Conservation (phyloP, 2,797 vertebrate genomes). For the Sorex maritimensis region DNA sequence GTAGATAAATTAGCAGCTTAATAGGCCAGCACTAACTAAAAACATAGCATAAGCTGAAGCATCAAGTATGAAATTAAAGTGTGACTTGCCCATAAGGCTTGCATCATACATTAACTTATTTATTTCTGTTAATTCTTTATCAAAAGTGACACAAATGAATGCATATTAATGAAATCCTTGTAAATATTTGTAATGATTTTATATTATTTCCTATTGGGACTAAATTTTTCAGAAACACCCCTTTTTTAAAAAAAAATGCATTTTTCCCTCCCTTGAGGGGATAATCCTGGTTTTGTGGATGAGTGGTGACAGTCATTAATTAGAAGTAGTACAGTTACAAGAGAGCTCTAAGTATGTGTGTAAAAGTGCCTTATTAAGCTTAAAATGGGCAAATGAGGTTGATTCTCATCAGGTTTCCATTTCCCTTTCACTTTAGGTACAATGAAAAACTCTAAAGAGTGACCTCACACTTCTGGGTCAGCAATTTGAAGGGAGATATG, state of each 20-base stretch:
- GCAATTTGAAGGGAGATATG: slow-evolving; percentile 68
- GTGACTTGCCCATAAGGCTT: slow-evolving; percentile 84
- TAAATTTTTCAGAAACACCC: background rate
- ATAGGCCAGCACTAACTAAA: slow-evolving; percentile 91
- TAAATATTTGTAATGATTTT: background rate
- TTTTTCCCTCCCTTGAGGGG: background rate
- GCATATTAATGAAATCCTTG: background rate
- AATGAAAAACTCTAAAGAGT: slow-evolving; percentile 75
- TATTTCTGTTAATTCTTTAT: slow-evolving; percentile 85
- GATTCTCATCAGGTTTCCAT: slow-evolving; percentile 76
- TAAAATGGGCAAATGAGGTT: slow-evolving; percentile 83
- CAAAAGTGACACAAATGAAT: background rate
- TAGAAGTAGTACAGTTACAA: slow-evolving; percentile 77
- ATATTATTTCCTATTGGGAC: background rate
- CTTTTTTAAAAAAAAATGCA: background rate
- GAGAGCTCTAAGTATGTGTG: slow-evolving; percentile 70
- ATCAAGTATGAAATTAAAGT: slow-evolving; percentile 91
- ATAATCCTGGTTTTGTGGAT: background rate
- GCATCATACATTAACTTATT: slow-evolving; percentile 80
- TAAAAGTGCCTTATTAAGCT: slow-evolving; percentile 86
- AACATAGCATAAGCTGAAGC: slow-evolving; percentile 88
- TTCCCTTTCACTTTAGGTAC: slow-evolving; percentile 77
- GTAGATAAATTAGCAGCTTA: slow-evolving; percentile 94
- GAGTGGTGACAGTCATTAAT: slow-evolving; percentile 84
- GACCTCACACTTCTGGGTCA: slow-evolving; percentile 86